Percentiles rank a stretch among this genome's conserved stretches.
These are phyloP conservation scores for Lepeophtheirus salmonis DNA, from an alignment of 1,140 invertebrate species.

Conservation along the genomic window DNA sequence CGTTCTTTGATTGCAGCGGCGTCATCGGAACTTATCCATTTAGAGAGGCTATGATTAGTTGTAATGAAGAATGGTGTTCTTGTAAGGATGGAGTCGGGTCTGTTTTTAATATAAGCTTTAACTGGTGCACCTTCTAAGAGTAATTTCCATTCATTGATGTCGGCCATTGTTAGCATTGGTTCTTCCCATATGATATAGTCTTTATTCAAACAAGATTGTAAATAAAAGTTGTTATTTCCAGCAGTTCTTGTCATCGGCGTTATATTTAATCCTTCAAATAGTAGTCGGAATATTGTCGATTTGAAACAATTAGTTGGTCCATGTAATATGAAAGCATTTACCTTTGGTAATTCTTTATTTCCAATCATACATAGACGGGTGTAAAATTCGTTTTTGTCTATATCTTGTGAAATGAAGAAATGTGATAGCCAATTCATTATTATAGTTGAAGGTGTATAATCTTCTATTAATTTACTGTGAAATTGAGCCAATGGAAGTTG, in stretches of 20 bases:
- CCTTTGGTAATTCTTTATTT: neutral
- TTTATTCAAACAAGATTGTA: constrained; percentile 1
- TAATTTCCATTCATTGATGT: constrained; percentile 4
- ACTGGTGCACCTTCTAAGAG: neutral
- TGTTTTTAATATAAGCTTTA: neutral
- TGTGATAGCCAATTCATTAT: neutral
- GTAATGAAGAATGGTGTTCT: neutral
- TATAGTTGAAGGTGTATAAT: neutral
- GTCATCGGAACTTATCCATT: neutral
- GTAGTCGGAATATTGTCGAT: neutral
- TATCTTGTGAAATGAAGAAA: neutral
- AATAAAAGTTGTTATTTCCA: constrained; percentile 1
- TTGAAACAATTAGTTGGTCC: constrained; percentile 1
- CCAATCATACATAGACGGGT: neutral
- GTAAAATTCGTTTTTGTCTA: neutral
- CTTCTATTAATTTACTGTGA: neutral
- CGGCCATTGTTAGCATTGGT: neutral
- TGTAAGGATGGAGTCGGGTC: neutral
- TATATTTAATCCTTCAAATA: neutral
- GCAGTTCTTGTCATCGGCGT: neutral
- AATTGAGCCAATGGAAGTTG: neutral
- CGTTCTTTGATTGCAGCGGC: neutral
- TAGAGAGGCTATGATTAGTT: neutral
- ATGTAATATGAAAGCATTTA: neutral
- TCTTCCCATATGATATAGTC: constrained; percentile 4